Percentiles rank a stretch among this genome's conserved stretches.
Evolutionary conservation across 2,888 invertebrate genomes (phyloP).

Genomic region (Microplitis manilae): DNA sequence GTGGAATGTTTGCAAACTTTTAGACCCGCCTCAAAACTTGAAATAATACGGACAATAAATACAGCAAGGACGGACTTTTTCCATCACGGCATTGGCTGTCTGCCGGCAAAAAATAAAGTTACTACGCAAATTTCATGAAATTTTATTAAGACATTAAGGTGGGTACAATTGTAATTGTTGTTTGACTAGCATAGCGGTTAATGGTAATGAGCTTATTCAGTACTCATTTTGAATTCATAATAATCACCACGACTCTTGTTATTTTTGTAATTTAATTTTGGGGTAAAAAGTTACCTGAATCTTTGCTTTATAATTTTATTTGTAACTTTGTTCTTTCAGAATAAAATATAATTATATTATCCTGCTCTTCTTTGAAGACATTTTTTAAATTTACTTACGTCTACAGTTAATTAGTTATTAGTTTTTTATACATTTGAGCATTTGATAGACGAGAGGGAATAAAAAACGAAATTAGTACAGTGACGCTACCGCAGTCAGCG

Average conservation of each 20-base stretch:
- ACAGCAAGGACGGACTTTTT: neutral
- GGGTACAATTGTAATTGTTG: neutral
- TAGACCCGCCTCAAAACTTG: neutral
- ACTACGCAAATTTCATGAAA: neutral
- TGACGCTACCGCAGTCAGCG: neutral
- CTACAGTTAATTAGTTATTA: neutral
- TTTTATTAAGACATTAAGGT: neutral
- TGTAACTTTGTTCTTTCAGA: neutral
- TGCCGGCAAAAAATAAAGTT: neutral
- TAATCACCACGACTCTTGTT: neutral
- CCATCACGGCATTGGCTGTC: neutral
- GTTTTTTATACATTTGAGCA: no score
- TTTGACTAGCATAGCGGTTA: neutral
- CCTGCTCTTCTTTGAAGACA: neutral
- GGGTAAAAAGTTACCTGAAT: neutral
- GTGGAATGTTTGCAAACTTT: conserved; percentile 13
- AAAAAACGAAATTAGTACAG: neutral
- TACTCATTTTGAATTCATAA: neutral
- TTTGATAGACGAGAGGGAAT: no score
- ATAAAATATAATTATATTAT: neutral
- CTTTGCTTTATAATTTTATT: neutral
- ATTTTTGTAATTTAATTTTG: neutral
- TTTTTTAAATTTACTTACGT: neutral
- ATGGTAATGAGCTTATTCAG: neutral
- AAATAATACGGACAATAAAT: conserved; percentile 12